Evolutionary conservation across 2,113 vertebrate species (phyloP).

Genomic region (Gorsachius goisagi): DNA sequence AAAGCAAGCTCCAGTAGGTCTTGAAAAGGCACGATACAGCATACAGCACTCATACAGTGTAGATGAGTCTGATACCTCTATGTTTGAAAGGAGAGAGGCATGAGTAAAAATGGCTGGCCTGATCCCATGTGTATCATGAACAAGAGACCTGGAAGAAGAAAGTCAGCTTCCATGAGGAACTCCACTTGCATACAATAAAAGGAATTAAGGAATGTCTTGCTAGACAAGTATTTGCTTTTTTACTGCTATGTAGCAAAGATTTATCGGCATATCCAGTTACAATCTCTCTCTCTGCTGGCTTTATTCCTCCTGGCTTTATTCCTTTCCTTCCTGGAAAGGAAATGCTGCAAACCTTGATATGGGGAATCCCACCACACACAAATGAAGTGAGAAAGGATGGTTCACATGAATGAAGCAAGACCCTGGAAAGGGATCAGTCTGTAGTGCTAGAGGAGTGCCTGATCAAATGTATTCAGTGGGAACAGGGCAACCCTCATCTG

Average conservation of each 20-base stretch:
- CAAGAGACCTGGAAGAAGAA: background rate
- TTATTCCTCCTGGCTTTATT: background rate
- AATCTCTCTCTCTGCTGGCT: background rate
- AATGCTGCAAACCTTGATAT: background rate
- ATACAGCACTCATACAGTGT: background rate
- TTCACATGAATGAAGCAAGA: background rate
- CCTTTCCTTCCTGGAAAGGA: background rate
- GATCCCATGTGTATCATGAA: fast-evolving
- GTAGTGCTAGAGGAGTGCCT: background rate
- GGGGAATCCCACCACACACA: background rate
- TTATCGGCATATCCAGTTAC: background rate
- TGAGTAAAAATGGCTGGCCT: background rate
- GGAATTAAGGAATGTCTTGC: background rate
- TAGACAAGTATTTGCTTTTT: background rate
- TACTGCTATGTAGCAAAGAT: background rate
- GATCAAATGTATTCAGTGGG: background rate
- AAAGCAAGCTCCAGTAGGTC: background rate
- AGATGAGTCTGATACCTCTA: background rate
- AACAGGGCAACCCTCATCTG: background rate
- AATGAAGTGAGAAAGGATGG: background rate
- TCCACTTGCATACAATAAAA: background rate
- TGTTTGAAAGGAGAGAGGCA: background rate
- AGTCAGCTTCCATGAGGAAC: background rate
- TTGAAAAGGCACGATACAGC: background rate
- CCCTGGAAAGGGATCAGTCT: background rate